Percentiles rank a stretch among this genome's conserved stretches.
Evolutionary conservation across 2,888 invertebrate species (phyloP).

Genomic region (Electrophaes corylata): DNA sequence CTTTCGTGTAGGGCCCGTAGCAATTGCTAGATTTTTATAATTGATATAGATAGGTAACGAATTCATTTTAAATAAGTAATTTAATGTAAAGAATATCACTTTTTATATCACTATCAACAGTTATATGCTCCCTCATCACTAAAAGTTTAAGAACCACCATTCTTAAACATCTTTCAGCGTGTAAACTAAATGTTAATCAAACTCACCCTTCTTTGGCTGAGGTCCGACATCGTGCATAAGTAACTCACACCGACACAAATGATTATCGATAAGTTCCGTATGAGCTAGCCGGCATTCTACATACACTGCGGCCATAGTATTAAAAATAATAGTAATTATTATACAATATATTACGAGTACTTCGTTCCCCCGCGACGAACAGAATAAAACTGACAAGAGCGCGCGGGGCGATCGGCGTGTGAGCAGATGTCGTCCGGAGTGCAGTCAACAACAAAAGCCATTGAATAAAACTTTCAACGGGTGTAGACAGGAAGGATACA

Average conservation of each 20-base stretch:
- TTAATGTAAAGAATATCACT: too few species aligned
- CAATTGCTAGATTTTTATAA: too few species aligned
- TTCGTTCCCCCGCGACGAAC: constrained; percentile 4
- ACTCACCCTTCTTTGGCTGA: constrained; percentile 23
- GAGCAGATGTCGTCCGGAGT: constrained; percentile 24
- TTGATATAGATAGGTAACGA: too few species aligned
- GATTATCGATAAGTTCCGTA: constrained; percentile 23
- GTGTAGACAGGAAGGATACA: too few species aligned
- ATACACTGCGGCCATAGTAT: constrained; percentile 27
- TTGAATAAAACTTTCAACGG: not conserved
- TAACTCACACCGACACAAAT: constrained; percentile 33
- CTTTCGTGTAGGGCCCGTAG: too few species aligned
- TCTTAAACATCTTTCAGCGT: too few species aligned
- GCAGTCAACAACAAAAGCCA: constrained; percentile 16
- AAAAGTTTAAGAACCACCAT: too few species aligned
- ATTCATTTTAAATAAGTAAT: too few species aligned
- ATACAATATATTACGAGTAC: not conserved
- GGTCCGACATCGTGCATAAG: constrained; percentile 26
- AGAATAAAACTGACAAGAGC: constrained; percentile 12
- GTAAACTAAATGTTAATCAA: not conserved
- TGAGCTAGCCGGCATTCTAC: constrained; percentile 31
- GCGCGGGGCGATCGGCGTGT: constrained; percentile 7
- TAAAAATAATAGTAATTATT: constrained; percentile 1
- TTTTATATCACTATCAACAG: too few species aligned
- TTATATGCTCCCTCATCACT: too few species aligned